Base-by-base conservation (phyloP, 2,113 vertebrate species). In the Oxygymnocypris stewartii region DNA sequence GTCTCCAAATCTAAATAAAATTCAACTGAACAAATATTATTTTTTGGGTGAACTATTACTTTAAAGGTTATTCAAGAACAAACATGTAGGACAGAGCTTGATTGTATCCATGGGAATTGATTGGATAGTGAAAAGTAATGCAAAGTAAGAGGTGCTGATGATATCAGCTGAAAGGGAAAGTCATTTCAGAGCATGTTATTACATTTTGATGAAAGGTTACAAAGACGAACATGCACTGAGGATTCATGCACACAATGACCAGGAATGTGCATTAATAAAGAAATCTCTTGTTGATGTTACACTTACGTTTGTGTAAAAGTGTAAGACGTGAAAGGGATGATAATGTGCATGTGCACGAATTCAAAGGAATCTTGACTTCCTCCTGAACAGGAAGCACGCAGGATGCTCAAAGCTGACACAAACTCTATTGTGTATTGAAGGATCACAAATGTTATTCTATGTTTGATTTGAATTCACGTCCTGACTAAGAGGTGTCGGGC, bases 391-490 rank as follows among this genome's bases (percentile, higher is more conserved):
- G 84, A 88, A 86, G 65, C 23, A 28, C 16, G 40, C 42, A 86
- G 88, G 81, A 88, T 84, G 81, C 76, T 44, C 6, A 28, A 35
- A 80, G 44, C 67, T 42, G 85, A 88, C 85, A 84, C 85, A 86
- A 80, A 84, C 85, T 65, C 81, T 63, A 88, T 88, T 88, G 88
- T 88, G 57, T 76, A 76, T 9, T 18, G n/a, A n/a, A n/a, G n/a
- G n/a, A n/a, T n/a, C n/a, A n/a, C n/a, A n/a, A n/a, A n/a, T n/a
- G n/a, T n/a, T n/a, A n/a, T n/a, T n/a, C n/a, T n/a, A n/a, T n/a
- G n/a, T n/a, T n/a, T n/a, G n/a, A n/a, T n/a, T n/a, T n/a, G n/a
- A n/a, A n/a, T n/a, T n/a, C n/a, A n/a, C n/a, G n/a, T n/a, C n/a
- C n/a, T n/a, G n/a, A n/a, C n/a, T n/a, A n/a, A n/a, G n/a, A n/a